Evolutionary conservation across 2,113 vertebrate species (phyloP), one percentile per base, ranked within the genome.

Genomic region (Apteryx mantelli): DNA sequence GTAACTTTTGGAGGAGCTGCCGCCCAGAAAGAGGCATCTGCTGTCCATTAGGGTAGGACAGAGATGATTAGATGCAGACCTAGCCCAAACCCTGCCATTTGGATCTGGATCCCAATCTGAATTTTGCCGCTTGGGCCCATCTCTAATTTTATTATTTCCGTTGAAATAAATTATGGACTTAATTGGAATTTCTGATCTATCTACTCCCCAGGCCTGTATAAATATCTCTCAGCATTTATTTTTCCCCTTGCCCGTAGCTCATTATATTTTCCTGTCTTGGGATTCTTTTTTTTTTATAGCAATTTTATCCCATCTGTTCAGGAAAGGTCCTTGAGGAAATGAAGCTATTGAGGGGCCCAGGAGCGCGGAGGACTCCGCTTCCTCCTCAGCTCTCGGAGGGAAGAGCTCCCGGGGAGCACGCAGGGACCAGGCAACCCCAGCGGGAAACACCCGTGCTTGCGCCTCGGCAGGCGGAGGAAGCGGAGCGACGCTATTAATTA

Each of bases 271-370:
- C 95, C 96, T 44, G 32, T 26, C 91, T 64, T 95, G 97, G 98
- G 97, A 96, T 86, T 82, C 50, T 50, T 30, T 4, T 58, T 61
- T 86, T 95, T 93, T 38, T 77, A 85, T 85, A 75, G 91, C 87
- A 95, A 97, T 98, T 97, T 97, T 92, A 94, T 88, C 96, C 95
- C 97, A 96, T 98, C 97, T 98, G 97, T 71, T 91, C 5, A 46
- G 86, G 89, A 21, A 91, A 66, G 21, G 48, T 74, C 95, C 95
- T 83, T 0, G 71, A 96, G 82, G 82, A 98, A 77, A 85, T 55
- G 80, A 95, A 96, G 65, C 56, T 88, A 95, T 96, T 92, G 13
- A 11, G 93, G 84, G 93, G 56, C 93, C 38, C 53, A 76, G 81
- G 70, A 25, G 5, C 17, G 63, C 52, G 74, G 74, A n/a, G 56